These are phyloP conservation scores for Globia sparganii DNA, from an alignment of 2,888 invertebrate genomes.

Conservation along the genomic window DNA sequence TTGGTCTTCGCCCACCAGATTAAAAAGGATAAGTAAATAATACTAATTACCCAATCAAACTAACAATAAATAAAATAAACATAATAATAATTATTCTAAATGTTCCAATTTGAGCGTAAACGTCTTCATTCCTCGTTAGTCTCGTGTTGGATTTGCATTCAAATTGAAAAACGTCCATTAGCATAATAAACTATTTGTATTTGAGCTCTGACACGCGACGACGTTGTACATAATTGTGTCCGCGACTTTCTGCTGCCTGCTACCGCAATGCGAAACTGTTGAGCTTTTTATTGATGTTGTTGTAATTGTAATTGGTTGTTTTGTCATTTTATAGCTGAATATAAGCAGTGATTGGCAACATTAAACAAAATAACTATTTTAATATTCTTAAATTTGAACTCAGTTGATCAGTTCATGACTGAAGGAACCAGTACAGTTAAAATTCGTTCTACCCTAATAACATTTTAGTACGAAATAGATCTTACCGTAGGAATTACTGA, in stretches of 20 bases:
- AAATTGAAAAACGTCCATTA: slow-evolving; percentile 75
- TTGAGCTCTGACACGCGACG: slow-evolving; percentile 69
- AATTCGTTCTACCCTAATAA: background rate
- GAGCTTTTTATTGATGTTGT: background rate
- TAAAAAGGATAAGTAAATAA: background rate
- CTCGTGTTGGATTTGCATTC: slow-evolving; percentile 71
- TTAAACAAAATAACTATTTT: background rate
- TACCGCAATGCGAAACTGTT: slow-evolving; percentile 65
- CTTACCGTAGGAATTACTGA: background rate
- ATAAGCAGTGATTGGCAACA: background rate
- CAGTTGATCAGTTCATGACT: background rate
- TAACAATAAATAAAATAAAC: slow-evolving; percentile 31
- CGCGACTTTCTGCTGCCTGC: slow-evolving; percentile 24
- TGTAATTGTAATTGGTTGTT: background rate
- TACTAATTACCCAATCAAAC: background rate
- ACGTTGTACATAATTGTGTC: slow-evolving; percentile 58
- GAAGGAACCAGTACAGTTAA: background rate
- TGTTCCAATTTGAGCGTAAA: slow-evolving; percentile 36
- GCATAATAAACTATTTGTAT: slow-evolving; percentile 72
- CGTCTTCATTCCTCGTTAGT: slow-evolving; percentile 53
- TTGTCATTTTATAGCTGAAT: background rate
- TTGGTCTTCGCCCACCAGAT: background rate
- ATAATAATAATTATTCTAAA: slow-evolving; percentile 44
- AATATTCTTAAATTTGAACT: background rate
- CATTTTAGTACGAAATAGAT: background rate